phyloP scores from a whole-genome alignment of 2,888 invertebrate genomes.

The Tipula confusa region DNA sequence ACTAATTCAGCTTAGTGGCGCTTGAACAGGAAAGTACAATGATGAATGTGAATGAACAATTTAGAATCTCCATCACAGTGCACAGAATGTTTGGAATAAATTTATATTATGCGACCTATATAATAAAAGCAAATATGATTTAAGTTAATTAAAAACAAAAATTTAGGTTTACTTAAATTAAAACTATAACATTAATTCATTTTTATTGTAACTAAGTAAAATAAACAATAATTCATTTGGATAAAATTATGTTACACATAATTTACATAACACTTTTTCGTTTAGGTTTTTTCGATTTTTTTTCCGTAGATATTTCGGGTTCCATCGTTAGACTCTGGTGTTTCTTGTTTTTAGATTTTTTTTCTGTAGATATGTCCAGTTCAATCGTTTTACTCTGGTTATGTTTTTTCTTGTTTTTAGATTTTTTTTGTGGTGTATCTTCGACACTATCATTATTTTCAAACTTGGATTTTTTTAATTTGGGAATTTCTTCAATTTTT shows the following conservation, averaged over 20 bases:
- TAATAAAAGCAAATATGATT: too few species aligned
- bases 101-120: too few species aligned
- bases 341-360: conserved; percentile 8
- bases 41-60: too few species aligned
- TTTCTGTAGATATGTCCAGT: background rate
- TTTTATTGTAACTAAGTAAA: background rate
- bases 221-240: background rate
- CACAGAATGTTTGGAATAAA: too few species aligned
- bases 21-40: too few species aligned
- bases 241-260: background rate
- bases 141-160: too few species aligned
- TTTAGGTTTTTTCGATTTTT: background rate
- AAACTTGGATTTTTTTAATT: background rate
- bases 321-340: background rate
- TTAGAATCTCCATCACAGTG: too few species aligned
- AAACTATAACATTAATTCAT: background rate
- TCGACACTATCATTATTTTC: background rate
- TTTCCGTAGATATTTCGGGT: background rate
- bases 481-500: background rate
- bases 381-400: background rate
- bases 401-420: background rate
- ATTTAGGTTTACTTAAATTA: too few species aligned
- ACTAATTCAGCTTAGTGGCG: too few species aligned
- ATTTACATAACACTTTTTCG: conserved; percentile 13
- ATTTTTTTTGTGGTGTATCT: background rate